Evolutionary conservation across 2,113 vertebrate species (phyloP).

Genomic region (Plotosus lineatus): DNA sequence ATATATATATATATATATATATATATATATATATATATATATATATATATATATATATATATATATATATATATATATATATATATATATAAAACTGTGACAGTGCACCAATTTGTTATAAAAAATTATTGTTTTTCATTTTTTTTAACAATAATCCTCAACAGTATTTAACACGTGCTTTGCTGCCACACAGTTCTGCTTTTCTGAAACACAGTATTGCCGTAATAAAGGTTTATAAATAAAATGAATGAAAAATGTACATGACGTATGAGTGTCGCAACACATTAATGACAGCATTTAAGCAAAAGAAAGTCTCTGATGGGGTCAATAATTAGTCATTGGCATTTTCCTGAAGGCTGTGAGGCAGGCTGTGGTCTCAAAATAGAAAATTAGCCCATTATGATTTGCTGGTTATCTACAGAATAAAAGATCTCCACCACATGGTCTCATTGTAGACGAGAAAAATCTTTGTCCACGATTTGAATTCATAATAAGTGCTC

Average conservation of each 20-base stretch:
- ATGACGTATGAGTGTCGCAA: constrained; percentile 3
- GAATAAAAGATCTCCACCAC: background rate
- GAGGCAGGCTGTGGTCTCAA: background rate
- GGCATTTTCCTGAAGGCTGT: background rate
- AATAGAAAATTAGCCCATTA: background rate
- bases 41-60: too few species aligned
- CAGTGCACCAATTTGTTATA: background rate
- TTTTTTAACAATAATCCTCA: constrained; percentile 21
- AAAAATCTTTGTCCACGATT: background rate
- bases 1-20: too few species aligned
- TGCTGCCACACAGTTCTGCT: background rate
- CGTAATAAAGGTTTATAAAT: constrained; percentile 11
- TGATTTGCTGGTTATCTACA: constrained; percentile 1
- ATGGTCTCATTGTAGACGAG: background rate
- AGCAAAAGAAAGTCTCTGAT: constrained; percentile 8
- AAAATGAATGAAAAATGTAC: background rate
- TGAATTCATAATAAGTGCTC: constrained; percentile 6
- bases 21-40: too few species aligned
- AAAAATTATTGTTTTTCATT: constrained; percentile 29
- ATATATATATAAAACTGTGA: constrained; percentile 3
- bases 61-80: too few species aligned
- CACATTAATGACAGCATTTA: background rate
- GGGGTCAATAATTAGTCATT: background rate
- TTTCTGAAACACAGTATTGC: background rate
- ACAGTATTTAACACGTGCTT: too few species aligned